Percentiles rank a stretch among this genome's conserved stretches.
These are phyloP conservation scores for Malacoctenus gilli DNA, from an alignment of 2,797 vertebrate species.

Conservation along the genomic window DNA sequence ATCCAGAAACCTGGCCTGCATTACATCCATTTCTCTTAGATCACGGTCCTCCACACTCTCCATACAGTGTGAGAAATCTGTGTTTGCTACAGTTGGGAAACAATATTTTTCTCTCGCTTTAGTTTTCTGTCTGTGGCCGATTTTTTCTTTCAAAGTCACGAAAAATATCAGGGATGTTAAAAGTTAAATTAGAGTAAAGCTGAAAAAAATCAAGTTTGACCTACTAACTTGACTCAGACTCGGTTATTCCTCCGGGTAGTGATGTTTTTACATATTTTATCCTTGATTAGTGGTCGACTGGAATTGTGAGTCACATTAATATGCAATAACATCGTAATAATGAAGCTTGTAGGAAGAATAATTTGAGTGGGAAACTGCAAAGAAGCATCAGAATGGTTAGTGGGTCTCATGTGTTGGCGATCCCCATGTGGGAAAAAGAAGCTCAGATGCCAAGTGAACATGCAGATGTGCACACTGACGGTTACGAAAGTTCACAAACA, in stretches of 20 bases:
- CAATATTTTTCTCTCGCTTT: neutral
- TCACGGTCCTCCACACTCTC: neutral
- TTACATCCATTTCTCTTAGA: constrained; percentile 3
- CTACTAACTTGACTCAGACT: neutral
- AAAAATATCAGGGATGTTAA: neutral
- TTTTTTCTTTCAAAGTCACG: neutral
- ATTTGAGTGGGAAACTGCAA: neutral
- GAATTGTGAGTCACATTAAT: constrained; percentile 17
- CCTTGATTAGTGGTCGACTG: neutral
- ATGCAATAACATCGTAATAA: constrained; percentile 10
- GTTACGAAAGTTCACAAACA: neutral
- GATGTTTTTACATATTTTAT: constrained; percentile 4
- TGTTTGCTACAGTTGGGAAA: neutral
- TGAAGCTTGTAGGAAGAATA: constrained; percentile 6
- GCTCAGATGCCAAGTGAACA: constrained; percentile 20
- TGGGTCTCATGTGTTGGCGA: constrained; percentile 22
- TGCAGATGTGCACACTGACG: neutral
- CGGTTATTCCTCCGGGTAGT: constrained; percentile 9
- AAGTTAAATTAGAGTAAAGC: neutral
- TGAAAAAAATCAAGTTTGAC: constrained; percentile 11
- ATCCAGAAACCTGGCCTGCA: constrained; percentile 9
- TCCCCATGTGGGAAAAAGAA: constrained; percentile 11
- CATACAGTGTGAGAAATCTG: neutral
- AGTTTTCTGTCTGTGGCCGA: neutral
- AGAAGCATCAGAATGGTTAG: constrained; percentile 4